Evolutionary conservation across 2,888 invertebrate genomes (phyloP).

Genomic region (Ochropleura plecta): DNA sequence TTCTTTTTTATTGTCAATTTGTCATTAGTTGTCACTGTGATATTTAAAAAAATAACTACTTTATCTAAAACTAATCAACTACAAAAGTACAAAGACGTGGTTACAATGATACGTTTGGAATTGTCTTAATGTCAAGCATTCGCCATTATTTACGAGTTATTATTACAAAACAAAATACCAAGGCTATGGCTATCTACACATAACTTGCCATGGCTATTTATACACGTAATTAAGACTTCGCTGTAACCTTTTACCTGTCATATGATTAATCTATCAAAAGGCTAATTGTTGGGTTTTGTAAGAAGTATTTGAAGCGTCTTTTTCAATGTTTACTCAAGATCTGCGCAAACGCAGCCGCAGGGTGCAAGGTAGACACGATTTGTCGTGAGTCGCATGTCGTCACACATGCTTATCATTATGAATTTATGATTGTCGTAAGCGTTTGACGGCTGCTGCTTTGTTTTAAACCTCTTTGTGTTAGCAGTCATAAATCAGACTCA

Average conservation of each 20-base stretch:
- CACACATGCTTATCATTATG: slow-evolving; percentile 41
- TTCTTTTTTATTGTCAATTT: neutral
- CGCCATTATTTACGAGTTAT: slow-evolving; percentile 41
- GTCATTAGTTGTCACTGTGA: neutral
- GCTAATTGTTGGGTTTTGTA: slow-evolving; percentile 50
- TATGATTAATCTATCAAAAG: slow-evolving; percentile 45
- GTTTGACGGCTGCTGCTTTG: slow-evolving; percentile 30
- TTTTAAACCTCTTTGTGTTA: slow-evolving; percentile 23
- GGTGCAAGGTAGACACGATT: slow-evolving; percentile 44
- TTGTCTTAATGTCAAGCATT: slow-evolving; percentile 49
- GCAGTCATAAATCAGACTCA: slow-evolving; percentile 7
- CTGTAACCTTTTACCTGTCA: slow-evolving; percentile 39
- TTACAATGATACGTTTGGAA: slow-evolving; percentile 25
- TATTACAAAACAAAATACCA: slow-evolving; percentile 48
- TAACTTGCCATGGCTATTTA: slow-evolving; percentile 38
- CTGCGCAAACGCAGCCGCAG: slow-evolving; percentile 31
- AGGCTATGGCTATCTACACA: slow-evolving; percentile 42
- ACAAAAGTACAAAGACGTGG: slow-evolving; percentile 49
- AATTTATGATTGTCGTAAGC: slow-evolving; percentile 52
- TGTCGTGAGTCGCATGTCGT: slow-evolving; percentile 54
- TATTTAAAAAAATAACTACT: slow-evolving; percentile 37
- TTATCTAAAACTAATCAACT: slow-evolving; percentile 52
- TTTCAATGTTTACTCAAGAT: slow-evolving; percentile 39
- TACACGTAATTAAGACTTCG: slow-evolving; percentile 50
- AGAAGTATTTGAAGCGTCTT: slow-evolving; percentile 34